Base-by-base conservation (phyloP, 2,888 invertebrate species). In the Alentia gelatinosa region DNA sequence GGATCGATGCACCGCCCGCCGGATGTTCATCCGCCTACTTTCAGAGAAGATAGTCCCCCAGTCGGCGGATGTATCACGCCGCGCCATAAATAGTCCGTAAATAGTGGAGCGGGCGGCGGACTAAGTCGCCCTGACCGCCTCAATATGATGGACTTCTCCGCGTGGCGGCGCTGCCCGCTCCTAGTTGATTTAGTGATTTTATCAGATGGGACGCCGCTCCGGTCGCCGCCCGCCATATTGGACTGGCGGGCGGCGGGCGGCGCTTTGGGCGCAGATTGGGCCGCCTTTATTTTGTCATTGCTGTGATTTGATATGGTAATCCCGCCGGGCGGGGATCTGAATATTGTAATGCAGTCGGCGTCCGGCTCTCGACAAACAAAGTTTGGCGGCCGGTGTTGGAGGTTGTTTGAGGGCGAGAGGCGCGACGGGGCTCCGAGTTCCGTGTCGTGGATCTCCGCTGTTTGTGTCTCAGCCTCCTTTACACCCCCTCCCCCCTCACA, bases 1-100 rank as follows among this genome's bases (percentile, higher is more conserved):
- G 15, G 39, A 83, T 83, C 83, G 83, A 83, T 83, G 39, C 39
- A 23, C 40, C 26, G 26, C 83, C 35, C 39, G 83, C 39, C 35
- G 83, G 83, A 83, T 83, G 40, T 83, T 83, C 83, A 37, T 83
- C 39, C 83, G 40, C 68, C 37, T 39, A 83, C 83, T 83, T 83
- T 37, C 37, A 83, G 83, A 40, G 83, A 68, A 83, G 83, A 83
- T 83, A 83, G 83, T 83, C 39, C 83, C 83, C n/a, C n/a, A 39
- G 83, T 83, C 83, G 83, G 35, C 15, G 83, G 83, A 83, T 39
- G 83, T 83, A 83, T 83, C 83, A 83, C 23, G 40, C 26, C 83
- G 83, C 39, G 83, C 83, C 83, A 83, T 83, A 83, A 83, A 83
- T 83, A 83, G 83, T 83, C 83, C 83, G 83, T 83, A 83, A 83